Evolutionary conservation across 1,140 invertebrate species (phyloP), one percentile per base, ranked within the genome.

Genomic region (Bombus sibiricus): DNA sequence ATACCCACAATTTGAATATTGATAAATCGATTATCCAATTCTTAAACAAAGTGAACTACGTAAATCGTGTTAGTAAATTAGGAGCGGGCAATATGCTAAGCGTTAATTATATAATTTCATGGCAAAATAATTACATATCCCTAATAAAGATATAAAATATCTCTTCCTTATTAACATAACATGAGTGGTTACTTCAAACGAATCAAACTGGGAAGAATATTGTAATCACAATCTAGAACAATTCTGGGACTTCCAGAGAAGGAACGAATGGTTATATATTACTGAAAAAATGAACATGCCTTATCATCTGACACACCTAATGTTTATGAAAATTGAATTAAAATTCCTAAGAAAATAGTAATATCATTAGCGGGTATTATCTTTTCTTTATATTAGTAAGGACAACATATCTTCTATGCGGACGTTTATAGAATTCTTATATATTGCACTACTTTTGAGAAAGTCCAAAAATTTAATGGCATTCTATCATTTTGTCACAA

Each of bases 41-140:
- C 28, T 1, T 69, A 28, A 85, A 53, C 47, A 53, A 53, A 53
- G 1, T 37, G 12, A 83, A 87, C 59, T 73, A 41, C 68, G 73
- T 43, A 68, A 57, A 41, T 78, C 43, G 18, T n/a, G 57, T 79
- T 62, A 86, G 76, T 82, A 57, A 59, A 28, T 74, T 88, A 87
- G 64, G 80, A 74, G 59, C 81, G 28, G 57, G 86, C 79, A 77
- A 47, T 86, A 87, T 73, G 59, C 77, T 77, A 81, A 90, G 85
- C 83, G 41, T 89, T 66, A 79, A 47, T 79, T 25, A 82, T 37
- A 32, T 62, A 53, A 12, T 62, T 4, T 62, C 28, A 62, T n/a
- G 59, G 4, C 59, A 62, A n/a, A 62, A 62, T 62, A 28, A n/a
- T n/a, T n/a, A 28, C 10, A 62, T n/a, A 62, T 62, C 12, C 3